Evolutionary conservation across 2,113 vertebrate species (phyloP).

Genomic region (Terrapene triunguis): DNA sequence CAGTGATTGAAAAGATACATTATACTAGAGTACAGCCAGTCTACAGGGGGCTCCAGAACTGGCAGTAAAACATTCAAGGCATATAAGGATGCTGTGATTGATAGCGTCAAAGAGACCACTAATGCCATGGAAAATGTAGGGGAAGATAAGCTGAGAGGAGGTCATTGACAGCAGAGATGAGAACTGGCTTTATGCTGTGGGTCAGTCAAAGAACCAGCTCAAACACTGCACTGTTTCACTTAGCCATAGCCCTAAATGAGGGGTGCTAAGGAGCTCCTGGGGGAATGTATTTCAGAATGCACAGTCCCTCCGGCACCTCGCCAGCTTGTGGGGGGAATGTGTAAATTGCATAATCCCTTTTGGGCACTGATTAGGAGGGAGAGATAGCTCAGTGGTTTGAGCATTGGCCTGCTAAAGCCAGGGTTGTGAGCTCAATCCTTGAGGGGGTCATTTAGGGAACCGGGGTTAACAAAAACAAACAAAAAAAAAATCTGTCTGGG

Average conservation of each 20-base stretch:
- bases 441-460: too few species aligned
- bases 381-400: too few species aligned
- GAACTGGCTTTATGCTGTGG: background rate
- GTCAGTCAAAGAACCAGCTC: background rate
- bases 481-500: too few species aligned
- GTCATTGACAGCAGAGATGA: background rate
- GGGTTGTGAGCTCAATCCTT: too few species aligned
- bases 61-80: background rate
- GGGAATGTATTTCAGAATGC: background rate
- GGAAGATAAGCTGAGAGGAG: background rate
- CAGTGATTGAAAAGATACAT: background rate
- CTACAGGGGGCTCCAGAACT: background rate
- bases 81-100: background rate
- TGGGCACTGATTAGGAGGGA: background rate
- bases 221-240: background rate
- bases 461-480: too few species aligned
- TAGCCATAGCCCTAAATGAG: rapidly evolving
- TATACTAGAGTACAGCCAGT: background rate
- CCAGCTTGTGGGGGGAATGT: background rate
- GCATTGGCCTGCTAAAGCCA: too few species aligned
- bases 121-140: background rate
- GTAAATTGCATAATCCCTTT: background rate
- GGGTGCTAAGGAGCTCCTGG: background rate
- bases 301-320: background rate
- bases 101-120: background rate